Base-by-base conservation (phyloP, 2,888 invertebrate species). In the Koerneria pararmatus region DNA sequence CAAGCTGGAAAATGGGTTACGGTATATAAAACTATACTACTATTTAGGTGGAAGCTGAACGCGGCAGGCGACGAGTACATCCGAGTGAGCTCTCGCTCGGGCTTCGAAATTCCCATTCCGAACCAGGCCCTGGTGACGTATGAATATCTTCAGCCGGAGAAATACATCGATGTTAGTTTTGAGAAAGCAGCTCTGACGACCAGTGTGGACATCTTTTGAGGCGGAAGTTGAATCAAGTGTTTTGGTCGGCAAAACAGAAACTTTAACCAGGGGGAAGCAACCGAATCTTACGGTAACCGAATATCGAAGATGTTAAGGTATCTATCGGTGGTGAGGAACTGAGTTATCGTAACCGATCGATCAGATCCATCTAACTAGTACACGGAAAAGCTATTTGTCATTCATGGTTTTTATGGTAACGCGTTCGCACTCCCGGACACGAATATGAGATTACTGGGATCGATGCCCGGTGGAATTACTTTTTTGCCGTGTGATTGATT, bases 41-140 rank as follows among this genome's bases (percentile, higher is more conserved):
- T 6, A n/a, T 11, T 37, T 62, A 78, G 78, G 66, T 82, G 81
- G 81, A 65, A 71, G 22, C 62, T 79, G 27, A 76, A 74, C 65
- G 59, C 66, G 1, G 64, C 68, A 11, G 67, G 67, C 3, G 69
- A 69, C 31, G 78, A 79, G 34, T 81, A 74, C 66, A 66, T 82
- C 15, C 67, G 81, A n/a, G 69, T 80, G 29, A 79, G 79, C 22
- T 67, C 65, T 8, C 65, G 71, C 6, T 76, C 77, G 41, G 81
- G 81, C 31, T 78, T 71, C 66, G 76, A 77, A 65, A 82, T 81
- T 68, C 81, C 81, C 22, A 66, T 82, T 57, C 81, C 81, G 4
- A 71, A 68, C 19, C 77, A 76, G 51, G 81, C 81, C 3, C 71
- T 70, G 48, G 74, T 77, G 35, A 78, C 78, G 1, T 78, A 77